phyloP scores from a whole-genome alignment of 2,888 invertebrate genomes.

The Tenthredo mesomela region DNA sequence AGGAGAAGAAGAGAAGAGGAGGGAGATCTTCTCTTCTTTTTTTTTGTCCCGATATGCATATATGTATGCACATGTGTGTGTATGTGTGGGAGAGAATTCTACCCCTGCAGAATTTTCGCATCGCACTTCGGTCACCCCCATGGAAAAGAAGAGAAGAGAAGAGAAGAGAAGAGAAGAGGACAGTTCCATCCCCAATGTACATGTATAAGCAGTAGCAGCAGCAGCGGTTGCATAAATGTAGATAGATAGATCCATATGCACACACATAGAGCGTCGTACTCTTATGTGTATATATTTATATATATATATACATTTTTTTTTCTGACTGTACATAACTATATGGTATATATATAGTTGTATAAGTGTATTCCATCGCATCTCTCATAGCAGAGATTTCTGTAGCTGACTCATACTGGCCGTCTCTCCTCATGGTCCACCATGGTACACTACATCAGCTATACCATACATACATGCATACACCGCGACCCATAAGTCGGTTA shows the following conservation, averaged over 20 bases:
- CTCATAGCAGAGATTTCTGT: not conserved
- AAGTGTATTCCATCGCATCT: not conserved
- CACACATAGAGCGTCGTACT: no score
- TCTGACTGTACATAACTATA: not conserved
- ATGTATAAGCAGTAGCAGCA: conserved; percentile 2
- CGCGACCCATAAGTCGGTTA: conserved; percentile 64
- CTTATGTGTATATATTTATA: no score
- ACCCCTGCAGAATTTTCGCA: conserved; percentile 9
- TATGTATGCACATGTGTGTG: not conserved
- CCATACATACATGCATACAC: no score
- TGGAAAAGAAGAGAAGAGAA: not conserved
- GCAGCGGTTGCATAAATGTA: conserved; percentile 4
- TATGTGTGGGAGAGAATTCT: not conserved
- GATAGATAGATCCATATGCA: not conserved
- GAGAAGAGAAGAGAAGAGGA: conserved; percentile 10
- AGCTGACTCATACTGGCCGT: conserved; percentile 72
- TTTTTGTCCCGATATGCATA: not conserved
- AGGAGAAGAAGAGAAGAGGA: not conserved
- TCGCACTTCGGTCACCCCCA: conserved; percentile 29
- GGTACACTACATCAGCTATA: not conserved
- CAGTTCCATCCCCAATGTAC: conserved; percentile 44
- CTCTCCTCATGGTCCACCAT: conserved; percentile 2
- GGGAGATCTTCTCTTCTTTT: not conserved
- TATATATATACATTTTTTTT: not conserved
- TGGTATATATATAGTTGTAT: not conserved